phyloP scores from a whole-genome alignment of 23 tunicate genomes.

The Trididemnum nubilum region DNA sequence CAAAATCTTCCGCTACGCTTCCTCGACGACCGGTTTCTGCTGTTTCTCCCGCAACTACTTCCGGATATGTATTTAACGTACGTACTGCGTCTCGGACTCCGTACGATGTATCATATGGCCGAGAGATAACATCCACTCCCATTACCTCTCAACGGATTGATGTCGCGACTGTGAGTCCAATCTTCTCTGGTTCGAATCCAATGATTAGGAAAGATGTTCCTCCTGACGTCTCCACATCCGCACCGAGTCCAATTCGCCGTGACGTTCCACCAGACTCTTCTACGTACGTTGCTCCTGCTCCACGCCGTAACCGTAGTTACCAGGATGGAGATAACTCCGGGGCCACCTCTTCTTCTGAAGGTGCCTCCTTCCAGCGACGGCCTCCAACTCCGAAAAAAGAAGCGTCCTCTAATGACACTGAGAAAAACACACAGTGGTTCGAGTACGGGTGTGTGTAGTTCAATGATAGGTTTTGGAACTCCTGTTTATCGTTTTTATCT shows the following conservation, averaged over 20 bases:
- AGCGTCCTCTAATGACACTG: constrained; percentile 50
- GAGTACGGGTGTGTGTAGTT: constrained; percentile 89
- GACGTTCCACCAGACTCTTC: constrained; percentile 77
- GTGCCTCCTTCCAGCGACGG: constrained; percentile 22
- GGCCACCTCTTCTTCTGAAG: neutral
- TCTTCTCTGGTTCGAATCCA: constrained; percentile 19
- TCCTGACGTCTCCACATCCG: constrained; percentile 40
- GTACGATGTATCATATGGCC: neutral
- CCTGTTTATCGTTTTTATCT: too few species aligned
- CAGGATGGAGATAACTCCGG: neutral
- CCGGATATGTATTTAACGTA: neutral
- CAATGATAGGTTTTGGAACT: neutral
- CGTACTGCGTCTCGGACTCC: constrained; percentile 6
- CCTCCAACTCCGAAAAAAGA: constrained; percentile 52
- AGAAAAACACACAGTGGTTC: constrained; percentile 81
- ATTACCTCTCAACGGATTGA: constrained; percentile 41
- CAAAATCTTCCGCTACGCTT: constrained; percentile 27
- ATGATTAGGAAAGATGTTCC: constrained; percentile 71
- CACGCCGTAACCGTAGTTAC: neutral
- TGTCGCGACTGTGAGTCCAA: constrained; percentile 42
- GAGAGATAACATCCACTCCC: constrained; percentile 83
- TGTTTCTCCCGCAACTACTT: constrained; percentile 1
- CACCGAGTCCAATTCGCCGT: constrained; percentile 71
- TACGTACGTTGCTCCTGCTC: neutral
- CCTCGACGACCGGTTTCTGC: constrained; percentile 44